Evolutionary conservation across 2,113 vertebrate genomes (phyloP), one percentile per base, ranked within the genome.

Genomic region (Delphinus delphis): DNA sequence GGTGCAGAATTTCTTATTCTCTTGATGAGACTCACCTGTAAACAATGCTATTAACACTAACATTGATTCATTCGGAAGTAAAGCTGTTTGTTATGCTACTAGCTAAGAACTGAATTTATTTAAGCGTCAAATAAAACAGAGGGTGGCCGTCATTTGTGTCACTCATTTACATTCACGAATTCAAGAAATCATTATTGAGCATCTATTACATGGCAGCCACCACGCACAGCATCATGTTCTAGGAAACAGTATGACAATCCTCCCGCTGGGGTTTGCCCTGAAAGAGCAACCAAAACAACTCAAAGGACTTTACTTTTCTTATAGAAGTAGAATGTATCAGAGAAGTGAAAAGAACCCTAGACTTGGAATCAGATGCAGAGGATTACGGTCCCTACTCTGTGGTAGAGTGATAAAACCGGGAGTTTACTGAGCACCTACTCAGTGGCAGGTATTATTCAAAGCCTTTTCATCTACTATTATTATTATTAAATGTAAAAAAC

Each of bases 51-150:
- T 60, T 92, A 53, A 88, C 53, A 84, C 6, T 70, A 76, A 74
- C 36, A 65, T 7, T 84, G 76, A 88, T 55, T 65, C 53, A 80
- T 58, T 93, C 3, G 33, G 67, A 94, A 96, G 83, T 41, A 60
- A 88, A 95, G 74, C n/a, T 71, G 28, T 62, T 87, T 79, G 36
- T 93, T 87, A 87, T 28, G 31, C 74, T 50, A 44, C 70, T 50
- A 80, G 80, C 58, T 65, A 95, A 79, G 74, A 76, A 84, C 20
- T 53, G 62, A 81, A 79, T 80, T 80, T 90, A 94, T 47, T 81
- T 74, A 82, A 36, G 55, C 77, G 36, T 63, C 67, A 87, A 92
- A 71, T 84, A 84, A 97, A 93, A 90, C 63, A 74, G 47, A 87
- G 44, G 74, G 58, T 84, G 84, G 47, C 70, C 60, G 63, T 70